Percentiles rank a stretch among this genome's conserved stretches.
phyloP scores from a whole-genome alignment of 2,797 vertebrate genomes.

The Loriculus beryllinus region DNA sequence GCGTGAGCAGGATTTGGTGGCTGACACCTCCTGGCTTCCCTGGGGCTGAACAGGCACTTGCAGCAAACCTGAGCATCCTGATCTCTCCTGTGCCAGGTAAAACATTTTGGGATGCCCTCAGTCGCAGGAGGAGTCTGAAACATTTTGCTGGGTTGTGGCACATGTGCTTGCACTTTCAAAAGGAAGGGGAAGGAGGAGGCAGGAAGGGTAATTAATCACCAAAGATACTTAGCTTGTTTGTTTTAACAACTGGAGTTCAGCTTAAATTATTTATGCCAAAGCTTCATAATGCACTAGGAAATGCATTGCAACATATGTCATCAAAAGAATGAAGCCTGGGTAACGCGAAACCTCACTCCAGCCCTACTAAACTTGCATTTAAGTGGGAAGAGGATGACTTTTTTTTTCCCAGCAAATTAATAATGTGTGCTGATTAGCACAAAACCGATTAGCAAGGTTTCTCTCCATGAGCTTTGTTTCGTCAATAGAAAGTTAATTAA shows the following conservation, averaged over 20 bases:
- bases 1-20: fast-evolving
- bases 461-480: conserved; percentile 28
- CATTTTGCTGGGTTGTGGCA: background rate
- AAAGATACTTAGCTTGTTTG: conserved; percentile 20
- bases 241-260: conserved; percentile 57
- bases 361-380: background rate
- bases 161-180: background rate
- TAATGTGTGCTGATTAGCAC: conserved; percentile 50
- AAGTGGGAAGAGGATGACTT: conserved; percentile 7
- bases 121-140: background rate
- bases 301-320: conserved; percentile 48
- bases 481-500: conserved; percentile 62
- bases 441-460: conserved; percentile 51
- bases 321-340: conserved; percentile 10
- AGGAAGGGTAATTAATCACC: conserved; percentile 30
- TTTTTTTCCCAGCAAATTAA: conserved; percentile 37
- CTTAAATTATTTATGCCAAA: conserved; percentile 57
- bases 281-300: conserved; percentile 50
- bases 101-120: background rate
- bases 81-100: background rate
- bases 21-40: background rate
- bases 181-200: background rate
- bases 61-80: fast-evolving
- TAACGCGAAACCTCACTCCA: background rate
- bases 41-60: background rate